A percentile compares a stretch with the other conserved stretches of the same genome.
Conservation (phyloP, 2,113 vertebrate species). For the Maccullochella peelii region DNA sequence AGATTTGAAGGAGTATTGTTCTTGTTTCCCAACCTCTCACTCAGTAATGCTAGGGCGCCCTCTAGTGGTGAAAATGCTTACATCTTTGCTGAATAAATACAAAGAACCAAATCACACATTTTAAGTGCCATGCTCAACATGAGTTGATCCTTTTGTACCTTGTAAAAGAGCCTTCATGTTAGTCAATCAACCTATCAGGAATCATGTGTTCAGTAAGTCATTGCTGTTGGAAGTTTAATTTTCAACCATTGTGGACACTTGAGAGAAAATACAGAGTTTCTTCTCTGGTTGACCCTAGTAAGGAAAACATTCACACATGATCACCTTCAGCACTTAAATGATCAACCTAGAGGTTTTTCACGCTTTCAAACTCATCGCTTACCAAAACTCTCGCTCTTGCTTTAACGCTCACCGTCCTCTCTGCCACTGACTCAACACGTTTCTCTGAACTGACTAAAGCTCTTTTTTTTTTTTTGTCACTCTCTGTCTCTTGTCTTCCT, state of each 20-base stretch:
- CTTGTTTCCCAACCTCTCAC: neutral
- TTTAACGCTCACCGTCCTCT: slow-evolving; percentile 20
- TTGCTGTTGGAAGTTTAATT: neutral
- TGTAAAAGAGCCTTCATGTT: neutral
- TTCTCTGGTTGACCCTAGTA: too few species aligned
- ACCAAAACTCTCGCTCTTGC: slow-evolving; percentile 34
- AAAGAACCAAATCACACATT: neutral
- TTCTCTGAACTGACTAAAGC: slow-evolving; percentile 2
- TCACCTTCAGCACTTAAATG: too few species aligned
- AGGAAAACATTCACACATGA: neutral
- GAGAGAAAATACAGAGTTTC: too few species aligned
- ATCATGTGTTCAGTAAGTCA: too few species aligned
- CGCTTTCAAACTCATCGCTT: slow-evolving; percentile 57
- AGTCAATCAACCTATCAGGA: neutral
- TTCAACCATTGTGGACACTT: neutral
- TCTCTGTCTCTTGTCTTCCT: neutral
- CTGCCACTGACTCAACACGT: neutral
- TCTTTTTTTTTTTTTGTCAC: neutral
- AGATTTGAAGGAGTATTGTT: neutral
- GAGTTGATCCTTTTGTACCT: too few species aligned
- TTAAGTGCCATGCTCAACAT: neutral
- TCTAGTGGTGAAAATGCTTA: slow-evolving; percentile 56
- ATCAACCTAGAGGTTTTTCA: slow-evolving; percentile 15
- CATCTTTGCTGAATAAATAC: neutral
- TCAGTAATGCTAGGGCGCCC: slow-evolving; percentile 34